phyloP scores from a whole-genome alignment of 2,888 invertebrate species.

The Trichopria drosophilae region DNA sequence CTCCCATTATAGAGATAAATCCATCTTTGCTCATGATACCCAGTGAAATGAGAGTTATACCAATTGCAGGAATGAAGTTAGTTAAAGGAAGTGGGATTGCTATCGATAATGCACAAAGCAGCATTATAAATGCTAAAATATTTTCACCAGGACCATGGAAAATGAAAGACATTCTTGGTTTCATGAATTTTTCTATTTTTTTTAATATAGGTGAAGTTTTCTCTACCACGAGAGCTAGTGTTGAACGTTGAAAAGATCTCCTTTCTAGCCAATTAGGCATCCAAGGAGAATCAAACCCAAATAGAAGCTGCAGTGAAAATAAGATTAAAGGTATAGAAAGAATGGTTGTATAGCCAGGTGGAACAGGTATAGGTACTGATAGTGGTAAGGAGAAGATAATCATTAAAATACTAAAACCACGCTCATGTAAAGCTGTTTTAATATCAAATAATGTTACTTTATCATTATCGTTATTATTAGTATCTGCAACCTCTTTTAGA shows the following conservation, averaged over 20 bases:
- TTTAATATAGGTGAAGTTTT: conserved; percentile 25
- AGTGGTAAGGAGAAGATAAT: conserved; percentile 27
- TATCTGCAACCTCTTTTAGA: conserved; percentile 27
- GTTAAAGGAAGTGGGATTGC: conserved; percentile 24
- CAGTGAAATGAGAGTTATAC: conserved; percentile 17
- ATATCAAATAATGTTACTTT: conserved; percentile 26
- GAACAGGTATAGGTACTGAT: conserved; percentile 26
- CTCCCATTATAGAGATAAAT: conserved; percentile 16
- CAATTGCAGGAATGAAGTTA: conserved; percentile 21
- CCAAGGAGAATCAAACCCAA: conserved; percentile 28
- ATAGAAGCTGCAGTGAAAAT: conserved; percentile 26
- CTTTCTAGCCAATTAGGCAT: conserved; percentile 24
- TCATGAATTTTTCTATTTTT: conserved; percentile 27
- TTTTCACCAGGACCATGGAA: conserved; percentile 25
- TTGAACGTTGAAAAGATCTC: conserved; percentile 25
- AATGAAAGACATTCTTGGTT: conserved; percentile 26
- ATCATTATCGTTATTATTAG: conserved; percentile 26
- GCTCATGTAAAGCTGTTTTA: conserved; percentile 28
- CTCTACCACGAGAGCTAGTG: conserved; percentile 24
- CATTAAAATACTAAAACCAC: conserved; percentile 27
- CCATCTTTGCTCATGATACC: conserved; percentile 20
- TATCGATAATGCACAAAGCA: conserved; percentile 26
- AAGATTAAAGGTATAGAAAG: conserved; percentile 27
- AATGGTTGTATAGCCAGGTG: conserved; percentile 27
- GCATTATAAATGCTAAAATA: conserved; percentile 24